Conservation (phyloP, 2,113 vertebrate genomes). For the Bubo bubo region DNA sequence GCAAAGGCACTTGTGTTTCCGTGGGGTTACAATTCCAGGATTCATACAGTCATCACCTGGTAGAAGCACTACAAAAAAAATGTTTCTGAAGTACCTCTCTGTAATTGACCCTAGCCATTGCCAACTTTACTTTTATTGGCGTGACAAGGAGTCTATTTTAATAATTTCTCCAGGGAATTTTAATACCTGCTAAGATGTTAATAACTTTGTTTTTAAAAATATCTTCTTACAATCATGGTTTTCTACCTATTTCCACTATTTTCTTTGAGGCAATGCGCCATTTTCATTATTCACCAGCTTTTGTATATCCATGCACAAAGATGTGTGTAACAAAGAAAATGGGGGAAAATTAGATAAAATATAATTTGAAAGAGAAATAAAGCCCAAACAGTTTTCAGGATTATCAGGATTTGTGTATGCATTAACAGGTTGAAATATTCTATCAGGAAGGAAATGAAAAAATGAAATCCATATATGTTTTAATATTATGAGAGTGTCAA, state of each 20-base stretch:
- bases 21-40: not conserved
- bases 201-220: not conserved
- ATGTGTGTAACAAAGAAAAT: not conserved
- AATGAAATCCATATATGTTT: conserved; percentile 12
- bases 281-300: not conserved
- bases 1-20: not conserved
- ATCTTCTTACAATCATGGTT: not conserved
- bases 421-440: conserved; percentile 5
- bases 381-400: not conserved
- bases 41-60: not conserved
- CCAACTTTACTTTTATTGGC: not conserved
- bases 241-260: not conserved
- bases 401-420: conserved; percentile 9
- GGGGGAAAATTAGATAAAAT: not conserved
- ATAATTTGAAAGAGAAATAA: conserved; percentile 34
- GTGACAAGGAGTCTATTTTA: not conserved
- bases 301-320: not conserved
- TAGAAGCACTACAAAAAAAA: not conserved
- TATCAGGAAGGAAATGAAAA: conserved; percentile 21
- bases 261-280: not conserved
- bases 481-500: not conserved
- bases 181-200: not conserved
- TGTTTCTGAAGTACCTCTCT: not conserved
- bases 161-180: not conserved
- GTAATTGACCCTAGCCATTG: not conserved